Percentiles rank a stretch among this genome's conserved stretches.
Evolutionary conservation across 2,113 vertebrate species (phyloP).

Genomic region (Mus spicilegus): DNA sequence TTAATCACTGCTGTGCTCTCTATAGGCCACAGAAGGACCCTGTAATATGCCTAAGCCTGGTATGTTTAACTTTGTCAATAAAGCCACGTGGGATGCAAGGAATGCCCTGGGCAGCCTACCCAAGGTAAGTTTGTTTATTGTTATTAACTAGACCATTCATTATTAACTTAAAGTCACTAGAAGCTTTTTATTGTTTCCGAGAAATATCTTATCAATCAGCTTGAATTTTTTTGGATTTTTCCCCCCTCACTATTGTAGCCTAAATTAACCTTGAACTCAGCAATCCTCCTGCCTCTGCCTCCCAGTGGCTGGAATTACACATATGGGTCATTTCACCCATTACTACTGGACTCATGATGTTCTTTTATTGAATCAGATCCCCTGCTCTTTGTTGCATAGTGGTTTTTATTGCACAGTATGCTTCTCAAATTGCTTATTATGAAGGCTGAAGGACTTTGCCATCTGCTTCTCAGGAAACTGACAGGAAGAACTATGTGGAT

Average conservation of each 20-base stretch:
- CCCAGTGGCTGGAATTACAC: not conserved
- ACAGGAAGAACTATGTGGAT: slow-evolving; percentile 91
- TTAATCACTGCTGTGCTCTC: not conserved
- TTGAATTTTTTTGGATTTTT: too few species aligned
- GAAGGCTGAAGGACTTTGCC: not conserved
- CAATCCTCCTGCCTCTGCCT: not conserved
- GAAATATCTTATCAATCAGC: too few species aligned
- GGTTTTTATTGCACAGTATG: not conserved
- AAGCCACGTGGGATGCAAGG: slow-evolving; percentile 96
- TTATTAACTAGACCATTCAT: not conserved
- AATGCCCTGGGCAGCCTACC: slow-evolving; percentile 71
- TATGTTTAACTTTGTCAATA: slow-evolving; percentile 94
- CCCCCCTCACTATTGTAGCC: not conserved
- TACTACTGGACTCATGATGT: not conserved
- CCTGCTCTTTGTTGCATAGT: not conserved
- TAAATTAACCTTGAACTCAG: not conserved
- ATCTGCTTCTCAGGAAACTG: slow-evolving; percentile 88
- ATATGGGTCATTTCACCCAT: not conserved
- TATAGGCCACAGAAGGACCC: slow-evolving; percentile 93
- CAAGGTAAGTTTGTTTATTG: slow-evolving; percentile 82
- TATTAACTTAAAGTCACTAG: too few species aligned
- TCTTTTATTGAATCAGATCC: not conserved
- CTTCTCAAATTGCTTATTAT: not conserved
- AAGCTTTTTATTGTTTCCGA: too few species aligned
- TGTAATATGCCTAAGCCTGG: slow-evolving; percentile 93